Evolutionary conservation across 1,140 invertebrate genomes (phyloP).

Genomic region (Condylostylus longicornis): DNA sequence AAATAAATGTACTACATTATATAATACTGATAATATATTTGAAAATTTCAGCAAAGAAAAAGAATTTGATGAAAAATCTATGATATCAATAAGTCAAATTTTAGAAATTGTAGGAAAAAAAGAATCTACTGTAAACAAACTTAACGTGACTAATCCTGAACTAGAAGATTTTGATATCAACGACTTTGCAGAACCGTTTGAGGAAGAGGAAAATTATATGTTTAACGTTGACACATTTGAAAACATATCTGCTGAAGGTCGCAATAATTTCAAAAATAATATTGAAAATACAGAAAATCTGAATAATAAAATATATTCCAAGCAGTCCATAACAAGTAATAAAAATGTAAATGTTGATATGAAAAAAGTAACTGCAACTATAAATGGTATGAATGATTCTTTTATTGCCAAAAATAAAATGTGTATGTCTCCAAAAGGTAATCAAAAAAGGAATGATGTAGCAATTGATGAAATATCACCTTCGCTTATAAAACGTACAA

Average conservation of each 20-base stretch:
- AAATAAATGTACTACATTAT: too few relatives aligned
- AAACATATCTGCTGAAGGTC: not conserved
- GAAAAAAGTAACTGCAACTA: not conserved
- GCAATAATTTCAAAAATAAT: not conserved
- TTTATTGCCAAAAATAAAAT: too few relatives aligned
- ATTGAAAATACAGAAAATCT: not conserved
- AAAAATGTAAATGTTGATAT: not conserved
- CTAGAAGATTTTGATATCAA: slow-evolving; percentile 1
- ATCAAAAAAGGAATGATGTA: too few relatives aligned
- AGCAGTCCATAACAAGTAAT: not conserved
- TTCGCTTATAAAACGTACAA: too few relatives aligned
- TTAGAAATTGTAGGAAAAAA: not conserved
- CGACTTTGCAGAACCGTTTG: not conserved
- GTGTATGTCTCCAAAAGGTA: too few relatives aligned
- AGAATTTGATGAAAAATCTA: not conserved
- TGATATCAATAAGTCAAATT: not conserved
- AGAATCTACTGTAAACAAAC: not conserved
- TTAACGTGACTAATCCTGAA: not conserved
- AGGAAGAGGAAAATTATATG: not conserved
- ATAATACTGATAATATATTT: not conserved
- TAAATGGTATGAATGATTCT: not conserved
- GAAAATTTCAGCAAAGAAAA: too few relatives aligned
- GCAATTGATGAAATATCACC: too few relatives aligned
- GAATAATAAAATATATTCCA: not conserved
- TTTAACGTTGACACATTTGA: not conserved